These are phyloP conservation scores for Brachypodius melanocephalos DNA, from an alignment of 2,113 vertebrate species.

Conservation along the genomic window DNA sequence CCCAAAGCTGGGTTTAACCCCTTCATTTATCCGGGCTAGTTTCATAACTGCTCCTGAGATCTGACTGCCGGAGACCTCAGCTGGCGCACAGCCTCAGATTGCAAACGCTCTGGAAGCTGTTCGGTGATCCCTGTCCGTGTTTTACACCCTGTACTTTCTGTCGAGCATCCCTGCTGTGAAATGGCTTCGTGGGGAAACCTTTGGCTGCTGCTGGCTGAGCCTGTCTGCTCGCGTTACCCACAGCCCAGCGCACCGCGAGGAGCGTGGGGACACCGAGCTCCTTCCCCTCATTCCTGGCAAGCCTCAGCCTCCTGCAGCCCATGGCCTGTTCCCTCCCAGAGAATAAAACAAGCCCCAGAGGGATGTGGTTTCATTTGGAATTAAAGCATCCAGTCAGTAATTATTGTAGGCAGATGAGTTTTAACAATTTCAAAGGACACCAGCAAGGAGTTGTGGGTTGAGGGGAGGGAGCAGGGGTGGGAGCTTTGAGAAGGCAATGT, in stretches of 20 bases:
- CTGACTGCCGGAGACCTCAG: neutral
- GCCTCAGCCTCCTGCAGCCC: neutral
- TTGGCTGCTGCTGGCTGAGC: neutral
- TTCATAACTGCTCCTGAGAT: neutral
- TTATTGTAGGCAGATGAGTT: slow-evolving; percentile 20
- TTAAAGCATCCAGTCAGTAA: neutral
- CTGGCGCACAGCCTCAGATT: neutral
- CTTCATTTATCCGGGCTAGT: neutral
- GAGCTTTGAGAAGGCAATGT: neutral
- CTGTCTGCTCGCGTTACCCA: neutral
- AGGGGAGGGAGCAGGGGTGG: neutral
- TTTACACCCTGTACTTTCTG: neutral
- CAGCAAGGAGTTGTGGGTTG: neutral
- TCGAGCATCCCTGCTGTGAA: neutral
- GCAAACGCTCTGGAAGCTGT: neutral
- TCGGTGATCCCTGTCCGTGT: neutral
- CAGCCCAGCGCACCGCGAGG: neutral
- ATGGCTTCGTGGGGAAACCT: neutral
- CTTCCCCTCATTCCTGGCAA: neutral
- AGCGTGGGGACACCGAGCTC: neutral
- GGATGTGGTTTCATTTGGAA: neutral
- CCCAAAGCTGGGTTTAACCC: neutral
- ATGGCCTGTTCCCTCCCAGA: neutral
- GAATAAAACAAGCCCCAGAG: neutral
- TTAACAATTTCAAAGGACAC: neutral